Evolutionary conservation across 2,888 invertebrate species (phyloP).

Genomic region (Mantis religiosa): DNA sequence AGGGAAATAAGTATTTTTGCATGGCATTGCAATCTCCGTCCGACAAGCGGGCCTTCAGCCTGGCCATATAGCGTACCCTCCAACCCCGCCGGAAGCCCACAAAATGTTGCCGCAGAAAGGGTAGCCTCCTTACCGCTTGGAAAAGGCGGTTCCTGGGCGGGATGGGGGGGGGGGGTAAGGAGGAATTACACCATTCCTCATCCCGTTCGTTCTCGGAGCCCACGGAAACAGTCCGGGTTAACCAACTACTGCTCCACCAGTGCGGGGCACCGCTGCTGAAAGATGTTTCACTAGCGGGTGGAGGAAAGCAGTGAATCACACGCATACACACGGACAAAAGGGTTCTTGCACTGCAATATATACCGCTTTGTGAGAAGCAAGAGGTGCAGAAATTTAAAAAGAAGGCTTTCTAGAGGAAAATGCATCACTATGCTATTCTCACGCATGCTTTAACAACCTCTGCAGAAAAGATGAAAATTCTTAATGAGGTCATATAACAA

Average conservation of each 20-base stretch:
- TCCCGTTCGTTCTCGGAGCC: neutral
- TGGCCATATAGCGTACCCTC: neutral
- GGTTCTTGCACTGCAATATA: neutral
- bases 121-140: neutral
- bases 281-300: neutral
- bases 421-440: neutral
- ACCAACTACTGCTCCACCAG: slow-evolving; percentile 1
- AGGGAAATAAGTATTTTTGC: neutral
- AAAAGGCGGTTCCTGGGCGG: neutral
- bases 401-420: neutral
- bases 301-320: neutral
- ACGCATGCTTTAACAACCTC: neutral
- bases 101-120: neutral
- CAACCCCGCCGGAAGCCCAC: neutral
- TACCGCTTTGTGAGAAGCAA: neutral
- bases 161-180: neutral
- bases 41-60: neutral
- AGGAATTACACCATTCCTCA: neutral
- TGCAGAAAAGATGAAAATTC: neutral
- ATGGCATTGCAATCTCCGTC: neutral
- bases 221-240: slow-evolving; percentile 20
- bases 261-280: neutral
- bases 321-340: neutral
- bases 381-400: neutral
- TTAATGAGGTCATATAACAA: neutral